Base-by-base conservation (phyloP, 2,888 invertebrate species). In the Drosophila mettleri region DNA sequence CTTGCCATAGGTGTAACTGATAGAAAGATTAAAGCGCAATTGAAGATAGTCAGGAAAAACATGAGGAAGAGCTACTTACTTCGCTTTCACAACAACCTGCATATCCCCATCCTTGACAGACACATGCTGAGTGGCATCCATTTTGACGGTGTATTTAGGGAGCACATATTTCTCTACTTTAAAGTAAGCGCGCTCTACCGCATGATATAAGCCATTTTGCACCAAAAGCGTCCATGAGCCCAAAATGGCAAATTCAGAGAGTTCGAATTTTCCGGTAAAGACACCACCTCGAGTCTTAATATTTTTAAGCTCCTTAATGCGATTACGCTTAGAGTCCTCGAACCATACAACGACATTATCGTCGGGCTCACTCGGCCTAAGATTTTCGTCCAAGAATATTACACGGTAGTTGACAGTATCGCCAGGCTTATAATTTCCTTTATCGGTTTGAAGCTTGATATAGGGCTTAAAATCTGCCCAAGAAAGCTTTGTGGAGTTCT, bases 371-470 rank as follows among this genome's bases (percentile, higher is more conserved):
- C 94, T 93, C 0, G 97, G 96, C 77, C 94, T 94, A 65, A 97
- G 92, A 77, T 95, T 94, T 2, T 96, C 95, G 89, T 96, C 95
- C 59, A 97, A 92, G 38, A 90, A 89, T 29, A 92, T 68, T 1
- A 91, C 75, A 16, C 92, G 86, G 92, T 98, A 98, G 91, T 95
- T 94, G 39, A 99, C 95, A 76, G 94, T 94, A 89, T 96, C 95
- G 14, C 96, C 96, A 0, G 98, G 98, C 90, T 97, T 96, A 92
- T 98, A 98, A 72, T 97, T 95, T 18, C 97, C 95, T 92, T 97
- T 96, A 92, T 98, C 98, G 0, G 98, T 98, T 91, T 98, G 98
- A 59, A 98, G 94, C 89, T 97, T 96, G 8, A 97, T 94, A 51
- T 85, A 71, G 1, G 88, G 74, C 14, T 69, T 64, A 22, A 90